Evolutionary conservation across 2,797 vertebrate species (phyloP).

Genomic region (Coranthus polyacanthus): DNA sequence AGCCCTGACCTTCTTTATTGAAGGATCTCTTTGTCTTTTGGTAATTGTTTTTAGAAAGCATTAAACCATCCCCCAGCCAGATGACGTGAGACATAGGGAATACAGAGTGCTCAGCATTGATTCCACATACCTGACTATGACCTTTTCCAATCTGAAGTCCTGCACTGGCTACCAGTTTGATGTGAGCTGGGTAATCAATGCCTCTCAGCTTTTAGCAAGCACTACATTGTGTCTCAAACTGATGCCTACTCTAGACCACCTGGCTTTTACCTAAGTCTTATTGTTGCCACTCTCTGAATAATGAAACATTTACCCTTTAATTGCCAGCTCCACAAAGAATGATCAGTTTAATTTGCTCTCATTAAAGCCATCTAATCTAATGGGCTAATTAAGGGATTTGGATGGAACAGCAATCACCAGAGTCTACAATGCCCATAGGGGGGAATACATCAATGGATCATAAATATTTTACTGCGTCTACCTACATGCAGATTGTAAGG

Average conservation of each 20-base stretch:
- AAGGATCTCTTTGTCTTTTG: conserved; percentile 72
- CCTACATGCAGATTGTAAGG: conserved; percentile 70
- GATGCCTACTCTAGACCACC: conserved; percentile 45
- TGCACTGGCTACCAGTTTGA: conserved; percentile 73
- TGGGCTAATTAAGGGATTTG: conserved; percentile 80
- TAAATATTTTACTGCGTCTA: conserved; percentile 82
- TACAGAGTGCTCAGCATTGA: conserved; percentile 81
- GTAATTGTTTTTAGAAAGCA: conserved; percentile 76
- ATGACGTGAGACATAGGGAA: conserved; percentile 76
- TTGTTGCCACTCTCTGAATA: conserved; percentile 70
- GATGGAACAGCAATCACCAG: conserved; percentile 76
- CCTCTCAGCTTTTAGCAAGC: conserved; percentile 53
- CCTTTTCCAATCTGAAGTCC: conserved; percentile 82
- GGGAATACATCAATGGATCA: conserved; percentile 77
- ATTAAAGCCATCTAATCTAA: conserved; percentile 80
- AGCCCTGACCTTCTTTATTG: conserved; percentile 70
- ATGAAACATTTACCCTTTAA: conserved; percentile 83
- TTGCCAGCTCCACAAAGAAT: conserved; percentile 75
- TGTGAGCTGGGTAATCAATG: conserved; percentile 79
- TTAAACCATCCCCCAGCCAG: conserved; percentile 56
- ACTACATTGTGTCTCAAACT: conserved; percentile 54
- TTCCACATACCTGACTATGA: conserved; percentile 81
- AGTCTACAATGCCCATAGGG: conserved; percentile 66
- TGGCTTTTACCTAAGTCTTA: conserved; percentile 63
- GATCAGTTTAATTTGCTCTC: conserved; percentile 81